These are phyloP conservation scores for Salminus brasiliensis DNA, from an alignment of 2,113 vertebrate genomes.

Conservation along the genomic window DNA sequence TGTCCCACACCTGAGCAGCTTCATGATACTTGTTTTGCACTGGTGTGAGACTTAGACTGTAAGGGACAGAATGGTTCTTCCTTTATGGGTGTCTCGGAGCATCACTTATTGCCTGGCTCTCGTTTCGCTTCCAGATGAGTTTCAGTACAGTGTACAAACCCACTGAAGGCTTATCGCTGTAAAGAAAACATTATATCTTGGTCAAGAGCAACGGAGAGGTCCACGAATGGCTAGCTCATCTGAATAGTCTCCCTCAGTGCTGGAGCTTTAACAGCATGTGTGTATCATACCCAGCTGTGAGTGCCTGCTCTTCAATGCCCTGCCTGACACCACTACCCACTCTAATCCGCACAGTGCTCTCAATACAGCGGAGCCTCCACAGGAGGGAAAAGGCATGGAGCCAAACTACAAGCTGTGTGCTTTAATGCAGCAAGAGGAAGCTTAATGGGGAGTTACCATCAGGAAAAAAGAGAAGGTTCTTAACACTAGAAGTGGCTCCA, in stretches of 20 bases:
- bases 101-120: neutral
- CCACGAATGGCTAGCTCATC: neutral
- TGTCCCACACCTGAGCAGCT: constrained; percentile 84
- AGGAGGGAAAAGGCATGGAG: constrained; percentile 48
- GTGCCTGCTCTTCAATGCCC: neutral
- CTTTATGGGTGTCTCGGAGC: neutral
- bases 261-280: constrained; percentile 27
- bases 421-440: constrained; percentile 61
- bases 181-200: neutral
- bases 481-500: neutral
- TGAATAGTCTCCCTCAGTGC: too few relatives aligned
- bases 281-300: constrained; percentile 45
- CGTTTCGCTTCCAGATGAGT: neutral
- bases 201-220: neutral
- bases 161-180: neutral
- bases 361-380: constrained; percentile 38
- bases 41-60: constrained; percentile 86
- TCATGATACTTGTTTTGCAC: constrained; percentile 82
- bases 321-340: constrained; percentile 22
- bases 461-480: constrained; percentile 12
- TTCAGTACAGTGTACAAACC: neutral
- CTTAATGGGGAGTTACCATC: constrained; percentile 45
- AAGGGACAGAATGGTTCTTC: constrained; percentile 59
- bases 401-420: constrained; percentile 20
- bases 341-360: constrained; percentile 19